phyloP scores from a whole-genome alignment of 2,797 vertebrate species.

The Pterois miles region DNA sequence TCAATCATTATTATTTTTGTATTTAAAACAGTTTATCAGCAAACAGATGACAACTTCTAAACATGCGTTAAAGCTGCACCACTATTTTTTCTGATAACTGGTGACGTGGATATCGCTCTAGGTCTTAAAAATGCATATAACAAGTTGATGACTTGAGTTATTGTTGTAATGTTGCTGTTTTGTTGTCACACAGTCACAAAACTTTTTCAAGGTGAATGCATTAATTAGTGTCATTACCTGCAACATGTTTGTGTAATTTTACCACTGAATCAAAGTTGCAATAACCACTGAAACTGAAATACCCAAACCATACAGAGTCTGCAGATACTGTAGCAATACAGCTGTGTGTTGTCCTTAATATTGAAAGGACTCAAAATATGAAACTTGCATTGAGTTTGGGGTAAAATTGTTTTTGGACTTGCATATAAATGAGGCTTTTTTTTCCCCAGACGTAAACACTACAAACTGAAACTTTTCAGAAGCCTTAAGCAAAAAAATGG shows the following conservation, averaged over 20 bases:
- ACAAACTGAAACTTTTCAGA: slow-evolving; percentile 35
- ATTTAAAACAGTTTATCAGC: background rate
- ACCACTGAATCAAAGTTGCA: slow-evolving; percentile 21
- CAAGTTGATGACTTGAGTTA: slow-evolving; percentile 25
- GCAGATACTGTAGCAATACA: slow-evolving; percentile 4
- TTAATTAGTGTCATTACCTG: background rate
- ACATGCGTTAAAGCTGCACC: slow-evolving; percentile 2
- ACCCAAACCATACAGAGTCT: background rate
- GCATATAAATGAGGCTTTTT: background rate
- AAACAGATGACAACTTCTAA: background rate
- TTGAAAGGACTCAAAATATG: background rate
- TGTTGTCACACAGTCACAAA: background rate
- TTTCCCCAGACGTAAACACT: slow-evolving; percentile 17
- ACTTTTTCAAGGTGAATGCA: background rate
- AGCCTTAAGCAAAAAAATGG: slow-evolving; percentile 58
- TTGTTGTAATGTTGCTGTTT: slow-evolving; percentile 3
- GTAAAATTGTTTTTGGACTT: background rate
- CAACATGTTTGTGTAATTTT: background rate
- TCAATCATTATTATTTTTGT: slow-evolving; percentile 15
- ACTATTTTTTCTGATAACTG: background rate
- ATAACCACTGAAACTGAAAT: slow-evolving; percentile 26
- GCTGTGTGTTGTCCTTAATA: background rate
- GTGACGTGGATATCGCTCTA: background rate
- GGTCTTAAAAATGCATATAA: slow-evolving; percentile 8
- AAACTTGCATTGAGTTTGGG: background rate